Evolutionary conservation across 2,888 invertebrate species (phyloP), one percentile per base, ranked within the genome.

Genomic region (Heliconius erato): DNA sequence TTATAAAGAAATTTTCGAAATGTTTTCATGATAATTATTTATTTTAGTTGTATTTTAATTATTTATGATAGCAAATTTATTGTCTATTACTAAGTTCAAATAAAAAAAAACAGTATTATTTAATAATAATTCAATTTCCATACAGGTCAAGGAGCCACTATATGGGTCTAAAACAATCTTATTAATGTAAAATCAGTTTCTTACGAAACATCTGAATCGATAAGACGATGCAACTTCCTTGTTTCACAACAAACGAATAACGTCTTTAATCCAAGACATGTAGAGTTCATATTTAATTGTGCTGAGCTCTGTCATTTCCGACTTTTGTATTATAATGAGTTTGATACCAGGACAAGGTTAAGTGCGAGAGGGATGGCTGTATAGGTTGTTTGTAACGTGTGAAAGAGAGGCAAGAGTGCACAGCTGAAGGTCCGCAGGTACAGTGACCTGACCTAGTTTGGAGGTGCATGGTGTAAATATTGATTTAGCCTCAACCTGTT

Each of bases 401-500:
- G 91, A 85, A 84, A 65, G 89, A 91, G 86, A 86, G 89, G 85
- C 92, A 86, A 90, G 92, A 93, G 92, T 95, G 95, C 95, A 95
- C 93, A 94, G 94, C 93, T 93, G 91, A 87, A 89, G 89, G 94
- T 92, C 94, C 94, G 90, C 94, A 94, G 94, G 94, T 93, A 92
- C 95, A 94, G 89, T 92, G 95, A 94, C 95, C 95, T 95, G 95
- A 93, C 95, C 95, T 87, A 95, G 90, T 93, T 95, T 90, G 86
- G 86, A 87, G 91, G 87, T 94, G 95, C 94, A 89, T 88, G 90
- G 91, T 91, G 93, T 94, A 93, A 93, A 94, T 95, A 95, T 95
- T 95, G 95, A 95, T 95, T 95, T 90, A 91, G 91, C 91, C 91
- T 92, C 91, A 89, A 95, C 95, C 92, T 95, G 95, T 95, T 95